Evolutionary conservation across 2,797 vertebrate species (phyloP), one percentile per base, ranked within the genome.

Genomic region (Spinus olivaceus): DNA sequence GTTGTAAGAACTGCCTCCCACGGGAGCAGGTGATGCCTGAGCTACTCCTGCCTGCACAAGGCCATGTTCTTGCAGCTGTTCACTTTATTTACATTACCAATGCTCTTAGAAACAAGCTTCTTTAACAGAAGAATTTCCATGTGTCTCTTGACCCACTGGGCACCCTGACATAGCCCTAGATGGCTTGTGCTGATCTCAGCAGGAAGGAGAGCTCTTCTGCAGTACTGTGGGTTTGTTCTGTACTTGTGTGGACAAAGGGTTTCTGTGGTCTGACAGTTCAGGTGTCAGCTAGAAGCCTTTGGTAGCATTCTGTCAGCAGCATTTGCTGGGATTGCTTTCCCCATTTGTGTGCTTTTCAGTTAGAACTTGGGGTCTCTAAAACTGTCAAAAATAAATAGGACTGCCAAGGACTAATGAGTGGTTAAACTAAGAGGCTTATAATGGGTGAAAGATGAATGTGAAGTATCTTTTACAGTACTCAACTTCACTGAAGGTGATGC

Each of bases 201-300:
- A 4, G 19, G 27, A 61, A 13, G 63, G 20, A 51, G 47, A 44
- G 32, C 7, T 6, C 28, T 56, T 61, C 69, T 83, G 76, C 49
- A 49, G n/a, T 2, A 6, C 20, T 20, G 1, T 14, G 44, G 47
- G 21, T 57, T 50, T 66, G 27, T 65, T 74, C 80, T 44, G 25
- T 1, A 0, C 1, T 2, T 14, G 10, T 1, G 2, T 49, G 42
- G n/a, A 10, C 15, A 2, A 25, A 64, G 81, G 39, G 20, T 65
- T 66, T 71, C 54, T 64, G n/a, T 76, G 73, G 57, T 66, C 19
- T 54, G 46, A 8, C 6, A 3, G 59, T 69, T 81, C 23, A 24
- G 37, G 32, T 69, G 25, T 44, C 42, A 44, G 33, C 14, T 44
- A n/a, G 63, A 70, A 80, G 11, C 39, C 20, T 72, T 46, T 35